Conservation (phyloP, 35 echinoderm and acorn worm genomes). For the Lytechinus pictus region DNA sequence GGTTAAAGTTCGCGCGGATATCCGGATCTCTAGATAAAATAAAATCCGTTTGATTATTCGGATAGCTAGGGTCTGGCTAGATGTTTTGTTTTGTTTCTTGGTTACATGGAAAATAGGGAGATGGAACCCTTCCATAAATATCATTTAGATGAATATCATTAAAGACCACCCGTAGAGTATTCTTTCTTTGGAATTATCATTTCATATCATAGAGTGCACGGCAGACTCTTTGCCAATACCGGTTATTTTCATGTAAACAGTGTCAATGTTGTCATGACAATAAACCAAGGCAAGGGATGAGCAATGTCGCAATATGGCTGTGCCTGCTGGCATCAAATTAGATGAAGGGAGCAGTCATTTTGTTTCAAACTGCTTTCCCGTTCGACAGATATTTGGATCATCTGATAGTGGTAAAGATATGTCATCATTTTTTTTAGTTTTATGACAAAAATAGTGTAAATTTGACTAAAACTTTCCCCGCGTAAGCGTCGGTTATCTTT, state of each 20-base stretch:
- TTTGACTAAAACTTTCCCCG: not conserved
- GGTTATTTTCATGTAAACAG: constrained; percentile 45
- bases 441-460: not conserved
- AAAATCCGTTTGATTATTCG: not conserved
- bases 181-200: constrained; percentile 46
- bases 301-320: constrained; percentile 75
- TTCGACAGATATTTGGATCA: constrained; percentile 70
- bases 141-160: not conserved
- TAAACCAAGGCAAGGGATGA: constrained; percentile 52
- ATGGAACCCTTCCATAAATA: not conserved
- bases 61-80: not conserved
- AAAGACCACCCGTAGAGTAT: not conserved
- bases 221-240: not conserved
- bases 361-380: constrained; percentile 93
- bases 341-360: constrained; percentile 87
- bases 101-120: not conserved
- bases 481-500: not conserved
- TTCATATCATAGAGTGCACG: constrained; percentile 30
- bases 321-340: constrained; percentile 92
- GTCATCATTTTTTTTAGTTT: not conserved
- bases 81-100: constrained; percentile 26
- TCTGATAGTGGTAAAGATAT: constrained; percentile 80
- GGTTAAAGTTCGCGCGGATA: not conserved
- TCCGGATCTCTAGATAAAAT: not conserved
- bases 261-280: constrained; percentile 18